Conservation (phyloP, 2,888 invertebrate genomes). For the Eupsilia transversa region DNA sequence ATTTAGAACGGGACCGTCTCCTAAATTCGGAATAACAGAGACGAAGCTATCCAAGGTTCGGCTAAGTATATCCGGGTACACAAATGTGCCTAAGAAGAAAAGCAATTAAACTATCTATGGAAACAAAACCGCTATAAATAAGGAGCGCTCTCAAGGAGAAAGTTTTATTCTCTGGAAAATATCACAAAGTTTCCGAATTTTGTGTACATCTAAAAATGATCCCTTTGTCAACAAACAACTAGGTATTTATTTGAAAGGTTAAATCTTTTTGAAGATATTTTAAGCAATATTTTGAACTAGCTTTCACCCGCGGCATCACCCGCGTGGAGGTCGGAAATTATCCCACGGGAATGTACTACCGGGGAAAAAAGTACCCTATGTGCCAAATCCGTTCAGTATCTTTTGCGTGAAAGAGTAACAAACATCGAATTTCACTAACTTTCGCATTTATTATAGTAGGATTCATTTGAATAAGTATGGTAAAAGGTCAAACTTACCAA, state of each 20-base stretch:
- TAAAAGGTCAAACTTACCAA: conserved; percentile 77
- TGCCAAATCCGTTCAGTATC: no score
- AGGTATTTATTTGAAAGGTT: background rate
- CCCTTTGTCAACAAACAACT: background rate
- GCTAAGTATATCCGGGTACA: background rate
- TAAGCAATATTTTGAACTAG: no score
- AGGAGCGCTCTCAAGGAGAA: background rate
- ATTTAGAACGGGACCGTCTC: background rate
- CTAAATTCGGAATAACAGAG: background rate
- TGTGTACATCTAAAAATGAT: background rate
- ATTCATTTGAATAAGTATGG: background rate
- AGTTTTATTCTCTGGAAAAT: conserved; percentile 23
- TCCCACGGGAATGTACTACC: no score
- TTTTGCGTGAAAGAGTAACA: no score
- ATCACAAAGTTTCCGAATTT: background rate
- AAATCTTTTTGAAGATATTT: background rate
- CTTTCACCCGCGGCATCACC: no score
- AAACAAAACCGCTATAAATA: conserved; percentile 6
- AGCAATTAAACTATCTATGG: background rate
- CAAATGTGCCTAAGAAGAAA: background rate
- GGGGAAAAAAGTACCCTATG: no score
- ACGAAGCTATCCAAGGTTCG: background rate
- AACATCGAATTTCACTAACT: no score
- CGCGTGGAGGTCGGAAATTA: no score
- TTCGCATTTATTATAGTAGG: no score